Evolutionary conservation across 2,113 vertebrate species (phyloP).

Genomic region (Fukomys damarensis): DNA sequence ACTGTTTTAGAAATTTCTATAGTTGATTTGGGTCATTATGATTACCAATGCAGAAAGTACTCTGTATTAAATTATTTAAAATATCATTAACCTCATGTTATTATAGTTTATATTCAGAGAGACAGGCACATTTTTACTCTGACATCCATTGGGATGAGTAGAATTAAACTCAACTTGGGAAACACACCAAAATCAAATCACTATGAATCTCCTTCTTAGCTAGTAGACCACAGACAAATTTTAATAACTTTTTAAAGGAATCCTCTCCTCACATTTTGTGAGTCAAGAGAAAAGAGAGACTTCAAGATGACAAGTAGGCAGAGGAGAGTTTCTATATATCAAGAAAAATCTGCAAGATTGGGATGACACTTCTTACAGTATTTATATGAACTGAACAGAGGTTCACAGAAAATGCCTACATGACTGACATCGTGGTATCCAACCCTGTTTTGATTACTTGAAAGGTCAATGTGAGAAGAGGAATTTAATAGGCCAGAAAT

Average conservation of each 20-base stretch:
- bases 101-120: not conserved
- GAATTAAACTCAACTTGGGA: conserved; percentile 55
- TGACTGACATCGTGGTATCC: not conserved
- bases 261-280: conserved; percentile 11
- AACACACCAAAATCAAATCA: conserved; percentile 66
- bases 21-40: conserved; percentile 51
- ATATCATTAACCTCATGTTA: conserved; percentile 20
- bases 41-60: not conserved
- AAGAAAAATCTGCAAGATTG: not conserved
- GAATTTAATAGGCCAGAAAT: not conserved
- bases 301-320: not conserved
- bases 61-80: conserved; percentile 63
- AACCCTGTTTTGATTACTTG: not conserved
- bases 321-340: not conserved
- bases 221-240: conserved; percentile 25
- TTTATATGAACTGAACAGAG: not conserved
- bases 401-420: not conserved
- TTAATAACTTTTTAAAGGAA: conserved; percentile 55
- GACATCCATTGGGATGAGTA: conserved; percentile 33
- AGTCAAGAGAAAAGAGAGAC: conserved; percentile 31
- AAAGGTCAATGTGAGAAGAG: not conserved
- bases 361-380: not conserved
- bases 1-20: conserved; percentile 51
- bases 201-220: conserved; percentile 32
- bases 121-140: not conserved